These are phyloP conservation scores for Saccopteryx leptura DNA, from an alignment of 2,113 vertebrate species.

Conservation along the genomic window DNA sequence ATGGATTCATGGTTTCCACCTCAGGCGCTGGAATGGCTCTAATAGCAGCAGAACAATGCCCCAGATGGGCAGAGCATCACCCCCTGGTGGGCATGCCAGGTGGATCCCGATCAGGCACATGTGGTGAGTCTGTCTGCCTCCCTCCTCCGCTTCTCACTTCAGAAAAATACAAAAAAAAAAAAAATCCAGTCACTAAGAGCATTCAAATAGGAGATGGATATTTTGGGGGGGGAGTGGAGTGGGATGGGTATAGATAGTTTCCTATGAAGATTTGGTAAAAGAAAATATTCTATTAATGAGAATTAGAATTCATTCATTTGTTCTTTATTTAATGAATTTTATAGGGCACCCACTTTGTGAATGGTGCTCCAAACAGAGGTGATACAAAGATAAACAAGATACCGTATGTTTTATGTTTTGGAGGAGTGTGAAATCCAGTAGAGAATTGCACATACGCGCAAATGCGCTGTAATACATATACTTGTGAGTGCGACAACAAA, in stretches of 20 bases:
- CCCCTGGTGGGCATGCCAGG: too few relatives aligned
- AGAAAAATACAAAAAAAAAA: not conserved
- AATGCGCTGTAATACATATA: not conserved
- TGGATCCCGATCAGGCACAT: too few relatives aligned
- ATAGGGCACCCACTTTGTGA: not conserved
- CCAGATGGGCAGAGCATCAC: too few relatives aligned
- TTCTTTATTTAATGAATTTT: not conserved
- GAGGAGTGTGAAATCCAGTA: not conserved
- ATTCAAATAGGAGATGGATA: not conserved
- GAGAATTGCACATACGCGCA: not conserved
- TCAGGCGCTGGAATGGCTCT: too few relatives aligned
- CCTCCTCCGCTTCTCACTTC: too few relatives aligned
- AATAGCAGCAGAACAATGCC: too few relatives aligned
- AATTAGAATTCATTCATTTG: conserved; percentile 35
- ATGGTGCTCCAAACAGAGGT: not conserved
- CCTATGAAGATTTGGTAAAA: not conserved
- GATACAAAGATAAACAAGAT: not conserved
- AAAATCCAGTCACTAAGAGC: not conserved
- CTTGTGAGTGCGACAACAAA: not conserved
- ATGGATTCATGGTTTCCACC: too few relatives aligned
- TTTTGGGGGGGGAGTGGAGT: not conserved
- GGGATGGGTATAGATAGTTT: not conserved
- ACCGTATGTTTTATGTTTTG: not conserved
- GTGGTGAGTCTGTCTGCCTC: too few relatives aligned
- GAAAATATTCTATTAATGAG: conserved; percentile 11